Conservation (phyloP, 2,797 vertebrate species). For the Discoglossus pictus region DNA sequence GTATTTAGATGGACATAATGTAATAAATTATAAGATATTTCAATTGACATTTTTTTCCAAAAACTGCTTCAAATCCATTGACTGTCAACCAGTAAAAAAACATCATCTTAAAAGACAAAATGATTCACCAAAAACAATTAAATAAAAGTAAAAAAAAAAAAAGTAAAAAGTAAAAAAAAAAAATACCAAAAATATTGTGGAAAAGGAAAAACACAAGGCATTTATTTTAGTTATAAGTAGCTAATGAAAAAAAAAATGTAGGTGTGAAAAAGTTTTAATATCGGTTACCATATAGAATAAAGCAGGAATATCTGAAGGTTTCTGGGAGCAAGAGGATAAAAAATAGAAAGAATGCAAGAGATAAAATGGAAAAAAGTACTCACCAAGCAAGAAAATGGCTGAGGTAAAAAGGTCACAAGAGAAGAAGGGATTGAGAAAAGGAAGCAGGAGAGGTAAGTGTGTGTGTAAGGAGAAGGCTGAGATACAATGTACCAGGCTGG, state of each 20-base stretch:
- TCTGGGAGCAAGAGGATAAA: neutral
- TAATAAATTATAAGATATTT: too few relatives aligned
- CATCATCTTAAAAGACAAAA: constrained; percentile 17
- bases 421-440: constrained; percentile 43
- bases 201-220: neutral
- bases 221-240: constrained; percentile 3
- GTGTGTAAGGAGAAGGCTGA: constrained; percentile 37
- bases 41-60: too few relatives aligned
- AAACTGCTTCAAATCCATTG: too few relatives aligned
- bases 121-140: constrained; percentile 1
- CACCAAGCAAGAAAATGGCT: constrained; percentile 50
- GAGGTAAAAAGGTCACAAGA: constrained; percentile 53
- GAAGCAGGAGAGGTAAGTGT: constrained; percentile 20
- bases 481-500: constrained; percentile 46
- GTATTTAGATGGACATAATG: too few relatives aligned
- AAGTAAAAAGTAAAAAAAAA: constrained; percentile 28
- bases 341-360: constrained; percentile 30
- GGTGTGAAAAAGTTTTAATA: constrained; percentile 25
- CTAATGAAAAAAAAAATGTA: constrained; percentile 8
- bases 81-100: too few relatives aligned
- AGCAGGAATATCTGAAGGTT: constrained; percentile 8
- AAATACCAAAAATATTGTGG: neutral
- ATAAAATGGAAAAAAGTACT: constrained; percentile 47
- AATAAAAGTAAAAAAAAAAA: constrained; percentile 4
- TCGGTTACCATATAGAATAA: constrained; percentile 12